Percentiles rank a stretch among this genome's conserved stretches.
Evolutionary conservation across 2,888 invertebrate genomes (phyloP).

Genomic region (Rhamnusium bicolor): DNA sequence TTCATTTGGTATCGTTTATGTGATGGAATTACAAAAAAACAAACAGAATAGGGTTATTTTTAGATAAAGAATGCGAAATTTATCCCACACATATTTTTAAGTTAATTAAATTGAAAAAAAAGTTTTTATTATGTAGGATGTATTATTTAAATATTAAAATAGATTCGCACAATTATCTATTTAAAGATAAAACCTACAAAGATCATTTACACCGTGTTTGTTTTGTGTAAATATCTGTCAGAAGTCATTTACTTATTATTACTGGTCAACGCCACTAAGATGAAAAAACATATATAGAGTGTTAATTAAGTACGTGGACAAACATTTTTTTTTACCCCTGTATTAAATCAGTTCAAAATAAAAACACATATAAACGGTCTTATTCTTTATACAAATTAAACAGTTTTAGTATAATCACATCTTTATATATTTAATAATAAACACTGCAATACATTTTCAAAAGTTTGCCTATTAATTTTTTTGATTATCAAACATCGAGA

Average conservation of each 20-base stretch:
- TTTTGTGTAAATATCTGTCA: background rate
- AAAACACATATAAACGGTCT: too few relatives aligned
- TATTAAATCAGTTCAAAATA: too few relatives aligned
- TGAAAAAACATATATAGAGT: too few relatives aligned
- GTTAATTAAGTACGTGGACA: too few relatives aligned
- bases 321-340: too few relatives aligned
- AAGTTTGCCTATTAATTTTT: too few relatives aligned
- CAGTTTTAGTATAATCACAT: too few relatives aligned
- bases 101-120: background rate
- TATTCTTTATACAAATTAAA: too few relatives aligned
- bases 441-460: too few relatives aligned
- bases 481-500: too few relatives aligned
- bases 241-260: background rate
- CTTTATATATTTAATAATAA: too few relatives aligned
- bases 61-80: background rate
- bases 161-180: background rate
- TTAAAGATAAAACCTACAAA: background rate
- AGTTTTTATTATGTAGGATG: background rate
- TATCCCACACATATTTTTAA: background rate
- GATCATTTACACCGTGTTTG: background rate
- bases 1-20: constrained; percentile 2
- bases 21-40: constrained; percentile 7
- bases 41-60: constrained; percentile 9
- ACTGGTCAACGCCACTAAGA: background rate
- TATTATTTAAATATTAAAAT: background rate